Evolutionary conservation across 2,888 invertebrate genomes (phyloP), one percentile per base, ranked within the genome.

Genomic region (Hemistola chrysoprasaria): DNA sequence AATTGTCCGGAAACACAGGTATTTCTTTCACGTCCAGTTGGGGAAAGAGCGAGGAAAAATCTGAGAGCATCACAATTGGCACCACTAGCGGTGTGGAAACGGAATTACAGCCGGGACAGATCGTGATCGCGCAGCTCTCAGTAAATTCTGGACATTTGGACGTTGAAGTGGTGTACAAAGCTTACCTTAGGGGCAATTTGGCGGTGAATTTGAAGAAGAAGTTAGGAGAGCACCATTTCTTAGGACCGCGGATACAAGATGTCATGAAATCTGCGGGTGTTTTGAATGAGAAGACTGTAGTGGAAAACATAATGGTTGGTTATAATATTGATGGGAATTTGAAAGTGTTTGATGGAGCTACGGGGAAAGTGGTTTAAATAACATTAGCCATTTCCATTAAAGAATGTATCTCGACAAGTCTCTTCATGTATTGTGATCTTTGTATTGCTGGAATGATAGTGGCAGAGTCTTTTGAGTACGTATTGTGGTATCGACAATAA

Each of bases 181-280:
- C 71, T 6, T 59, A 47, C n/a, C 38, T 85, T 3, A 59, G 71
- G 29, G 85, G 85, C 0, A 71, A 78, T 44, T 49, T 83, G 1
- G 85, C 79, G 0, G 74, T 79, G 0, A 82, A 86, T 42, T 82
- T 65, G 24, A 74, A 58, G 33, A 71, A 53, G 7, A 22, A 47
- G 0, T 48, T 62, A 11, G 68, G 67, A 0, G 73, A 71, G 0
- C 85, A 85, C 24, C 78, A 83, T 53, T 84, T 85, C 33, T 79
- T 70, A 63, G 79, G 75, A 0, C 82, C 79, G 0, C 47, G 50
- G 1, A 62, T 84, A 5, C 50, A 54, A 1, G 65, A 64, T 36
- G 65, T 83, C 0, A 66, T 84, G 68, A 59, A 59, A 22, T 62
- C 59, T 26, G 77, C 63, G 6, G 66, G 59, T 1, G 35, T 78